Percentiles rank a stretch among this genome's conserved stretches.
phyloP scores from a whole-genome alignment of 2,797 vertebrate species.

The Muscicapa striata region DNA sequence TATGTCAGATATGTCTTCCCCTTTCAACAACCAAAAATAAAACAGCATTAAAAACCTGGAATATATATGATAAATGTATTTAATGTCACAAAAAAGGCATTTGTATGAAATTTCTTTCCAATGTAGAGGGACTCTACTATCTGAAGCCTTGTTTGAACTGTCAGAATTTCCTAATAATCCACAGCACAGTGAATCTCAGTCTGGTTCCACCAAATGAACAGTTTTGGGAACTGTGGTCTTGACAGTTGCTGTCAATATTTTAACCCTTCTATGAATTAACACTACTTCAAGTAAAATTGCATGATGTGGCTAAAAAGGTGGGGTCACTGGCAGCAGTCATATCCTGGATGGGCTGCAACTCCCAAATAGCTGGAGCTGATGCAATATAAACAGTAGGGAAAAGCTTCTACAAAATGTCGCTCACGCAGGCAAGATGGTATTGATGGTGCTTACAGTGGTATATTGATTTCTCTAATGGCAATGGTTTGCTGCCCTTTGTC shows the following conservation, averaged over 20 bases:
- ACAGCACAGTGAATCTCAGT: background rate
- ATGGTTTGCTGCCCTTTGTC: background rate
- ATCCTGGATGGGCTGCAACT: background rate
- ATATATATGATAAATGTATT: background rate
- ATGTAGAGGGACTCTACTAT: background rate
- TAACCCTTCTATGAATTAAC: background rate
- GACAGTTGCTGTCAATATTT: background rate
- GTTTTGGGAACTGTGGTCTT: background rate
- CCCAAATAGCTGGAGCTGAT: background rate
- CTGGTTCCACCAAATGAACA: background rate
- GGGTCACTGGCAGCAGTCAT: background rate
- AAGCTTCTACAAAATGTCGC: background rate
- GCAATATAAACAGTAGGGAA: slow-evolving; percentile 8
- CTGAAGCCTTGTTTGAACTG: background rate
- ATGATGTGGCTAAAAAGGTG: slow-evolving; percentile 25
- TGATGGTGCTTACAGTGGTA: background rate
- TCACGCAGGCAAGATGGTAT: background rate
- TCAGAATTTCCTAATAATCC: background rate
- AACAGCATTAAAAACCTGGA: background rate
- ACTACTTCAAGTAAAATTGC: background rate
- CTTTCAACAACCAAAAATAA: background rate
- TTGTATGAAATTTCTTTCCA: background rate
- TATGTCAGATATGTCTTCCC: background rate
- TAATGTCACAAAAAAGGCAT: background rate
- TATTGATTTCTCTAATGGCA: background rate